Evolutionary conservation across 2,888 invertebrate genomes (phyloP).

Genomic region (Hetaerina titia): DNA sequence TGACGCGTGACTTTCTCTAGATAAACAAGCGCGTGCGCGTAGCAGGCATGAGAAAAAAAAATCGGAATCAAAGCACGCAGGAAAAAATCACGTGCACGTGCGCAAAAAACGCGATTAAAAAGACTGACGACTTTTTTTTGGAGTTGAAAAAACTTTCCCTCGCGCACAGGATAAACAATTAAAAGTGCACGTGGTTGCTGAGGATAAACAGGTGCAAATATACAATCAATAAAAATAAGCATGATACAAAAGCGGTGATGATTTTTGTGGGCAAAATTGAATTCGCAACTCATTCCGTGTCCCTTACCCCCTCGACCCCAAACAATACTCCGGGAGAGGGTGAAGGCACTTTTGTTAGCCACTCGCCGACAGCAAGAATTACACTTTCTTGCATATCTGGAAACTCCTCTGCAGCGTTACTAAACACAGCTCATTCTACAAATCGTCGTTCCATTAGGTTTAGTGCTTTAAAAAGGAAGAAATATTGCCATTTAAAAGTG

Average conservation of each 20-base stretch:
- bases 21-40: slow-evolving; percentile 1
- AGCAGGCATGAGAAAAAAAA: neutral
- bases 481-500: too few relatives aligned
- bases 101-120: neutral
- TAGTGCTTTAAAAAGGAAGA: too few relatives aligned
- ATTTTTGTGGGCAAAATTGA: slow-evolving; percentile 18
- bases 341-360: neutral
- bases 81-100: slow-evolving; percentile 10
- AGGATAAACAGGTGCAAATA: slow-evolving; percentile 39
- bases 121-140: neutral
- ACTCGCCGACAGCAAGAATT: too few relatives aligned
- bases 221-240: slow-evolving; percentile 27
- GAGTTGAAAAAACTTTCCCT: slow-evolving; percentile 1
- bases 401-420: too few relatives aligned
- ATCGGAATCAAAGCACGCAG: neutral
- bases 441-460: too few relatives aligned
- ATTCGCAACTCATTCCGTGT: neutral
- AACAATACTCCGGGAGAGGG: neutral
- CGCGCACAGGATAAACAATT: slow-evolving; percentile 16
- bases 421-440: too few relatives aligned
- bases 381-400: too few relatives aligned
- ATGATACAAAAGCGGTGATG: neutral
- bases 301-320: neutral
- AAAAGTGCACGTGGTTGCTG: slow-evolving; percentile 26
- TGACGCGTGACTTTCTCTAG: slow-evolving; percentile 42